A percentile compares a stretch with the other conserved stretches of the same genome.
Evolutionary conservation across 2,113 vertebrate species (phyloP).

Genomic region (Carassius auratus): DNA sequence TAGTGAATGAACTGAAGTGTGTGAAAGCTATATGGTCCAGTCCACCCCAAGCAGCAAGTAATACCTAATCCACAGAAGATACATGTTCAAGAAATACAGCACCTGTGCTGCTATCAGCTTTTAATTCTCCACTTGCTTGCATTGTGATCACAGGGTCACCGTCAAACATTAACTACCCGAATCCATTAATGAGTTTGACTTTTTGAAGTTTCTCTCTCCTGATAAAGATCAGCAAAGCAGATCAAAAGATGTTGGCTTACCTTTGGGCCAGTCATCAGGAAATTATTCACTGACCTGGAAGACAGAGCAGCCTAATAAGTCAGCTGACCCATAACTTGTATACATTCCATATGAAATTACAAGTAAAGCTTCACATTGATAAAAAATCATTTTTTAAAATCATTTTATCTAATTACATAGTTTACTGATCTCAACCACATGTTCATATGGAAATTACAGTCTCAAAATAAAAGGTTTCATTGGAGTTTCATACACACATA

Average conservation of each 20-base stretch:
- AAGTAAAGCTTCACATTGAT: not conserved
- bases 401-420: not conserved
- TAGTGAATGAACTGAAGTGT: no score
- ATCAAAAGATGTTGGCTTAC: conserved; percentile 90
- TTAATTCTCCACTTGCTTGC: conserved; percentile 1
- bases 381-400: not conserved
- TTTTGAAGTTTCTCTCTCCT: conserved; percentile 37
- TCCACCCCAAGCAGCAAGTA: conserved; percentile 49
- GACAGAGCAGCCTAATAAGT: conserved; percentile 82
- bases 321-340: conserved; percentile 41
- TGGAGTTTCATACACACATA: not conserved
- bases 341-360: not conserved
- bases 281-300: conserved; percentile 99
- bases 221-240: conserved; percentile 61
- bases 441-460: not conserved
- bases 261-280: conserved; percentile 99
- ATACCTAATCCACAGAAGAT: conserved; percentile 26
- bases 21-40: conserved; percentile 28
- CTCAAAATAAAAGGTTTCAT: not conserved
- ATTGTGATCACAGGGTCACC: not conserved
- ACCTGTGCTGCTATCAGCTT: not conserved
- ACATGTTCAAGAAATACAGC: not conserved
- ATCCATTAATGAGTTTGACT: not conserved
- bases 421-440: not conserved
- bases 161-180: conserved; percentile 41